Percentiles rank a stretch among this genome's conserved stretches.
Conservation (phyloP, 1,140 invertebrate genomes). For the Ruditapes philippinarum region DNA sequence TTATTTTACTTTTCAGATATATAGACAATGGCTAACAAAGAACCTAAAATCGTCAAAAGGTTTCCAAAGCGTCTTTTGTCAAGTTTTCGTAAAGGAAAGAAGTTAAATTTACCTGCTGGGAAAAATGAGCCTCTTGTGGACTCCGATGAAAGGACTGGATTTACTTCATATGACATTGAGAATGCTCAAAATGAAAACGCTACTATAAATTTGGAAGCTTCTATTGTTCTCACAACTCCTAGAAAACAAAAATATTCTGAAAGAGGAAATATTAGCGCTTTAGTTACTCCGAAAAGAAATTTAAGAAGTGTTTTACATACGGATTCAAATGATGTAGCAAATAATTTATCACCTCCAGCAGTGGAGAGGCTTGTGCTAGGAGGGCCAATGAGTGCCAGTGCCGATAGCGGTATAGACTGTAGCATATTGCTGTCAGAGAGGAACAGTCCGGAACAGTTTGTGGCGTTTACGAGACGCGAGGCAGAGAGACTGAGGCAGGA, state of each 20-base stretch:
- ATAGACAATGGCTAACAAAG: slow-evolving; percentile 44
- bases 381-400: slow-evolving; percentile 47
- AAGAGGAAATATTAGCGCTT: neutral
- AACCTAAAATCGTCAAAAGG: slow-evolving; percentile 11
- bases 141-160: neutral
- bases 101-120: neutral
- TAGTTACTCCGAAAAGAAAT: slow-evolving; percentile 16
- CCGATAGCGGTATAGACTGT: slow-evolving; percentile 66
- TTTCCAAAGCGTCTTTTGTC: slow-evolving; percentile 48
- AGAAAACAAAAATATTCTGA: neutral
- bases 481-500: slow-evolving; percentile 54
- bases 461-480: slow-evolving; percentile 46
- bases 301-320: neutral
- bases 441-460: slow-evolving; percentile 58
- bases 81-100: slow-evolving; percentile 49
- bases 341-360: slow-evolving; percentile 39
- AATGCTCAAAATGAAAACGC: slow-evolving; percentile 39
- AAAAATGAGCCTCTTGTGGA: neutral
- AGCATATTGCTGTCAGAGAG: slow-evolving; percentile 47
- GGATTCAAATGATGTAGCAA: neutral
- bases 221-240: neutral
- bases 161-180: slow-evolving; percentile 8
- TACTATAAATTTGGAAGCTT: slow-evolving; percentile 31
- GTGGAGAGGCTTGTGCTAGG: neutral
- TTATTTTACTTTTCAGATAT: slow-evolving; percentile 49